Evolutionary conservation across 2,113 vertebrate species (phyloP), one percentile per base, ranked within the genome.

Genomic region (Corythornis madagascariensis): DNA sequence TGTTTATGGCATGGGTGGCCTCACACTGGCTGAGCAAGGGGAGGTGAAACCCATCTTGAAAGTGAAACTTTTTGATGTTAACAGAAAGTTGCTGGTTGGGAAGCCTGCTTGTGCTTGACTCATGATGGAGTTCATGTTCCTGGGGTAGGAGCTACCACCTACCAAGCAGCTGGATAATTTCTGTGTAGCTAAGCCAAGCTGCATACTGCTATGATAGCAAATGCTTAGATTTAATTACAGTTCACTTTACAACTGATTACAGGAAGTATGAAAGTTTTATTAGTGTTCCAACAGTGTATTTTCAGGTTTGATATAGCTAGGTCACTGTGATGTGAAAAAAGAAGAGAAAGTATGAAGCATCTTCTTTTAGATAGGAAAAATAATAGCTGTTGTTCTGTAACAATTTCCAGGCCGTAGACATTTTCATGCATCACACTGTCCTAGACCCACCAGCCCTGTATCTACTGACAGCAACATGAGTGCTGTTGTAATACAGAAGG

Each of bases 381-480:
- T 91, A 88, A 92, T 22, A 53, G 60, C 71, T 71, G 2, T 66
- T 76, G 22, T 93, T 87, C 59, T 84, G 1, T 77, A 55, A 89
- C 63, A 52, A 28, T 93, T 94, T 96, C 66, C 95, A 99, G 99
- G 98, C 90, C 98, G 98, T 83, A 99, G 99, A 96, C 99, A 98
- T 97, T 98, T 99, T 96, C 99, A 98, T 86, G 97, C 97, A 69
- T 98, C 98, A 22, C 97, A 98, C 81, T 98, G 98, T 91, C 98
- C 98, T 52, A 97, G 99, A 94, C 99, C 99, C 53, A 98, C 98
- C 77, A 99, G 99, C 94, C 99, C 99, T 1, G 97, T 99, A 89
- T 99, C 99, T 71, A 99, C 99, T 3, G 99, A 99, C 97, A 99
- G 99, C 96, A 99, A 98, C 96, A 98, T 99, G 98, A 99, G 99